Evolutionary conservation across 92 coral and sea anemone genomes (phyloP), one percentile per base, ranked within the genome.

Genomic region (Diadumene lineata): DNA sequence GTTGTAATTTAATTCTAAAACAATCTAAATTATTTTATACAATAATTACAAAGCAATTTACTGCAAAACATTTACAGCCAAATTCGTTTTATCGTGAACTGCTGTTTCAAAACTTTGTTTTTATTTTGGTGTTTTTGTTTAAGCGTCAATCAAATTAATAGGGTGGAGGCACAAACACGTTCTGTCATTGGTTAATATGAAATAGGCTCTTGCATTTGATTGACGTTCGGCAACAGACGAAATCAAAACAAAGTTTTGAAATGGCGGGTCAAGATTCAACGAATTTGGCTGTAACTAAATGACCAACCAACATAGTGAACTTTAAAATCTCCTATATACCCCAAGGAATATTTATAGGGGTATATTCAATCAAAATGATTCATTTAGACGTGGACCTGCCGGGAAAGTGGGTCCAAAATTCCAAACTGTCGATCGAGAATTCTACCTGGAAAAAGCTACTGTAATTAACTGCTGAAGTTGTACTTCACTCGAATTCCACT

Each of bases 1-100:
- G 13, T 13, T 4, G 13, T 38, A 4, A 38, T 53, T 53, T 3
- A 44, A 68, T 23, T 21, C 31, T 69, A 69, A 19, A 11, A 69
- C 13, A 34, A 69, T 69, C 74, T 69, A 69, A 69, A 69, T 69
- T 46, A 69, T 69, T 69, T 69, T 69, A 69, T 29, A 38, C 13
- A 38, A 38, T 38, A 38, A 38, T 38, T 38, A 38, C 48, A 38
- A 38, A 38, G 48, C 48, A 4, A 38, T 38, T 38, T n/a, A n/a
- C n/a, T n/a, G n/a, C n/a, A n/a, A n/a, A n/a, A n/a, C n/a, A n/a
- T n/a, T n/a, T n/a, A n/a, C n/a, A n/a, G n/a, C n/a, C n/a, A n/a
- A n/a, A n/a, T n/a, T n/a, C n/a, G n/a, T n/a, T n/a, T n/a, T n/a
- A n/a, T n/a, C n/a, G n/a, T n/a, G n/a, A n/a, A n/a, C n/a, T n/a